These are phyloP conservation scores for Zootermopsis nevadensis DNA, from an alignment of 2,888 invertebrate genomes.

Conservation along the genomic window DNA sequence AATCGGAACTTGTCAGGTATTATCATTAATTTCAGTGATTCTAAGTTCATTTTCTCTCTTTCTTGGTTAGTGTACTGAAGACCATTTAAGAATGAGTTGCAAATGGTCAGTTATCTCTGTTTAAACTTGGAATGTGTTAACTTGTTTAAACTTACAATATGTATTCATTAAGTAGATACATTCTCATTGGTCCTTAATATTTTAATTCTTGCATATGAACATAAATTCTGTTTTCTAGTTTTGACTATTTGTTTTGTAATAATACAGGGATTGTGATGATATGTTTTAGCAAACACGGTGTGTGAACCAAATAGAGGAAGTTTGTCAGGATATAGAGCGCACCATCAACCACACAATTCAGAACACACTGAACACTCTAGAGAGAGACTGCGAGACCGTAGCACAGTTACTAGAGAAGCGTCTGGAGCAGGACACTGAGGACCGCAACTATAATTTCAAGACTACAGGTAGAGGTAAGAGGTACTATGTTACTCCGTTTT, in stretches of 20 bases:
- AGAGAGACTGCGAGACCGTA: constrained; percentile 66
- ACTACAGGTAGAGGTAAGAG: constrained; percentile 45
- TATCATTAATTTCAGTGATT: no score
- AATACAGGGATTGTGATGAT: neutral
- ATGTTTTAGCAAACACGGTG: constrained; percentile 61
- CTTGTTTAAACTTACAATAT: no score
- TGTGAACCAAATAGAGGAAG: constrained; percentile 69
- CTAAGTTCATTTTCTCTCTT: no score
- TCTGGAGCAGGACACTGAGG: constrained; percentile 59
- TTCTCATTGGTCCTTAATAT: no score
- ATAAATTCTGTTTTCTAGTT: neutral
- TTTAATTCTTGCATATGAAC: neutral
- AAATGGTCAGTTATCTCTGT: no score
- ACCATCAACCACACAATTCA: constrained; percentile 69
- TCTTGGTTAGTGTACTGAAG: no score
- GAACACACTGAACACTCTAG: constrained; percentile 67
- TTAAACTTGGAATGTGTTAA: no score
- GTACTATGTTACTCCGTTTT: no score
- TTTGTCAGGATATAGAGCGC: constrained; percentile 67
- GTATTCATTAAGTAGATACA: no score
- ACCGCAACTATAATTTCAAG: constrained; percentile 51
- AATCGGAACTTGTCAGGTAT: no score
- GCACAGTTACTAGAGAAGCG: constrained; percentile 61
- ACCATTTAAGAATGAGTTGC: no score
- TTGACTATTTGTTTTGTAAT: neutral